These are phyloP conservation scores for Thalassophryne amazonica DNA, from an alignment of 2,797 vertebrate species.

Conservation along the genomic window DNA sequence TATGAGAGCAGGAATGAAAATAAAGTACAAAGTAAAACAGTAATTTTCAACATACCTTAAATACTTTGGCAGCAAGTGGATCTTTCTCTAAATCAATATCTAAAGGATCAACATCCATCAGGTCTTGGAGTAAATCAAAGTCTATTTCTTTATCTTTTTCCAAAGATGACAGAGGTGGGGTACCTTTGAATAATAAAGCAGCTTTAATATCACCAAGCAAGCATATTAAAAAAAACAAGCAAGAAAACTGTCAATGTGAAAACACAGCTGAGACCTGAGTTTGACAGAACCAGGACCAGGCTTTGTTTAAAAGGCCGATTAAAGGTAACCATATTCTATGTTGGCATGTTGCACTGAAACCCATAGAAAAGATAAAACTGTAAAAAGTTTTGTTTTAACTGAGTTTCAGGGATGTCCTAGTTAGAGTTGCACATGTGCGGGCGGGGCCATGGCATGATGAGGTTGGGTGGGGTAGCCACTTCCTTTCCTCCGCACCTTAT, in stretches of 20 bases:
- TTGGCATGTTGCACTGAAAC: too few species aligned
- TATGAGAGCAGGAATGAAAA: background rate
- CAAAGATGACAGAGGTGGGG: slow-evolving; percentile 95
- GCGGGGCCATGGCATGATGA: too few species aligned
- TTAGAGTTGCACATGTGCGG: too few species aligned
- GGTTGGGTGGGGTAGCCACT: too few species aligned
- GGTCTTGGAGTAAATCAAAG: slow-evolving; percentile 98
- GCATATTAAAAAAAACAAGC: slow-evolving; percentile 48
- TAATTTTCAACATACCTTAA: slow-evolving; percentile 87
- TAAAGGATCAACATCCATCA: slow-evolving; percentile 99
- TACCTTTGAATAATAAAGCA: slow-evolving; percentile 88
- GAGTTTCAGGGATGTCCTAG: too few species aligned
- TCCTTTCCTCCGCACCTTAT: too few species aligned
- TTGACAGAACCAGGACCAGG: too few species aligned
- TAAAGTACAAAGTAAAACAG: background rate
- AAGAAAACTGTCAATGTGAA: slow-evolving; percentile 35
- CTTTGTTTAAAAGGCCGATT: too few species aligned
- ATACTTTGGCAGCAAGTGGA: slow-evolving; percentile 98
- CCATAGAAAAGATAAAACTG: too few species aligned
- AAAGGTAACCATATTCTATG: too few species aligned
- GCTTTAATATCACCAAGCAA: slow-evolving; percentile 76
- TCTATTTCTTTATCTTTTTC: slow-evolving; percentile 99
- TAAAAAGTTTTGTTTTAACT: too few species aligned
- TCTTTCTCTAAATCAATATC: slow-evolving; percentile 99
- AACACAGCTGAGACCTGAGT: too few species aligned